These are phyloP conservation scores for Drosophila aff. DNA, from an alignment of 1,140 invertebrate species.

Conservation along the genomic window DNA sequence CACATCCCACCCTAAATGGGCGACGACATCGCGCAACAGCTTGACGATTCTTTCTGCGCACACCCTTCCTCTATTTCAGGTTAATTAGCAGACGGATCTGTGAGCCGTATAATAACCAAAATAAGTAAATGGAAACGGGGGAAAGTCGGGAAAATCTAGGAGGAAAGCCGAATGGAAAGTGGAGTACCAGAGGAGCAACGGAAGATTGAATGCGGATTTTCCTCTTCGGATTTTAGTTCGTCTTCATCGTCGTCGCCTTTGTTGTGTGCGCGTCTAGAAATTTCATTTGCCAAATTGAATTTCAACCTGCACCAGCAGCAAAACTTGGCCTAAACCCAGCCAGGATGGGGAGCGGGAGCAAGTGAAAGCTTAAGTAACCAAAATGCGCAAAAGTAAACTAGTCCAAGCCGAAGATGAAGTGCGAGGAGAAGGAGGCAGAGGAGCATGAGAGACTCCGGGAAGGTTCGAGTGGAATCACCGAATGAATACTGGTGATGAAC, in stretches of 20 bases:
- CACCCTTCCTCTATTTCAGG: constrained; percentile 68
- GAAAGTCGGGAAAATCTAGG: not conserved
- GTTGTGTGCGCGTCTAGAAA: constrained; percentile 53
- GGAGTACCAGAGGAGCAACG: not conserved
- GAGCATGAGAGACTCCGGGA: not conserved
- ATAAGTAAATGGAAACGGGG: constrained; percentile 36
- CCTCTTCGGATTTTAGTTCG: constrained; percentile 11
- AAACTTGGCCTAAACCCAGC: constrained; percentile 67
- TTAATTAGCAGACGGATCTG: constrained; percentile 75
- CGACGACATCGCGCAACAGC: constrained; percentile 76
- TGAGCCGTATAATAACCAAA: constrained; percentile 51
- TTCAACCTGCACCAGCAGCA: constrained; percentile 56
- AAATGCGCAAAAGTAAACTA: constrained; percentile 66
- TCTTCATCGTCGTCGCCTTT: constrained; percentile 18
- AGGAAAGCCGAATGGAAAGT: not conserved
- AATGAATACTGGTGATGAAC: constrained; percentile 15
- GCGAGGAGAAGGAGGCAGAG: not conserved
- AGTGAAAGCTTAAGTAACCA: constrained; percentile 60
- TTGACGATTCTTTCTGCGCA: constrained; percentile 20
- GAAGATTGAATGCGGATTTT: constrained; percentile 38
- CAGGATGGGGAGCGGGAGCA: constrained; percentile 14
- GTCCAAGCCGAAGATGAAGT: constrained; percentile 23
- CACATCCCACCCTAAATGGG: constrained; percentile 54
- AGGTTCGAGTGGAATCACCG: not conserved
- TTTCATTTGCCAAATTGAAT: constrained; percentile 80